Base-by-base conservation (phyloP, 2,797 vertebrate genomes). In the Micrastur ruficollis region DNA sequence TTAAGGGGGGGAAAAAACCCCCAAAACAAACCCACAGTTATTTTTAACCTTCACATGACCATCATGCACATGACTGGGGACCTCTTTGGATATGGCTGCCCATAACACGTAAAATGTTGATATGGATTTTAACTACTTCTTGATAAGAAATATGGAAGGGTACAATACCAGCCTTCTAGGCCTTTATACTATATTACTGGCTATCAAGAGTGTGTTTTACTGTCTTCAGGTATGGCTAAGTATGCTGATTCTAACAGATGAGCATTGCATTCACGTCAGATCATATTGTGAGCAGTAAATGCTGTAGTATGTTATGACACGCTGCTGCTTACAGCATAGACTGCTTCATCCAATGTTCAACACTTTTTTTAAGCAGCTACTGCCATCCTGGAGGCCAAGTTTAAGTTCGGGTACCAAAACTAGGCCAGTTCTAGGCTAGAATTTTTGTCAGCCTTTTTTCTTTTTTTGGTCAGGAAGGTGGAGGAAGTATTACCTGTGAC, bases 121-220 rank as follows among this genome's bases (percentile, higher is more conserved):
- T 25, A 6, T 0, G 8, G 7, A 4, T 50, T 73, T 50, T 72
- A 73, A 17, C 21, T 66, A 3, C 31, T 15, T 46, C 29, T 42
- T 25, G n/a, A 3, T 58, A 34, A 34, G 61, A 61, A 52, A 14
- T 20, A 12, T 1, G 2, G 29, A 36, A 17, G 49, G 29, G 46
- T 21, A 5, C 14, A n/a, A 14, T 13, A 68, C 3, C 32, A n/a
- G 79, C 86, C 34, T 38, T 12, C 13, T 31, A 26, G 26, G n/a
- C 17, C 34, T 4, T 19, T 19, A 3, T 3, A 1, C 20, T 21
- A 3, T 5, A 2, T 5, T 29, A 50, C 49, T 34, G 52, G 4
- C 66, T n/a, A 0, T 8, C 0, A 0, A 0, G 36, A 19, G 65
- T 6, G 23, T 27, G 2, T 58, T 47, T 36, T 59, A 40, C 63